Conservation (phyloP, 2,113 vertebrate species). For the Pluvialis apricaria region DNA sequence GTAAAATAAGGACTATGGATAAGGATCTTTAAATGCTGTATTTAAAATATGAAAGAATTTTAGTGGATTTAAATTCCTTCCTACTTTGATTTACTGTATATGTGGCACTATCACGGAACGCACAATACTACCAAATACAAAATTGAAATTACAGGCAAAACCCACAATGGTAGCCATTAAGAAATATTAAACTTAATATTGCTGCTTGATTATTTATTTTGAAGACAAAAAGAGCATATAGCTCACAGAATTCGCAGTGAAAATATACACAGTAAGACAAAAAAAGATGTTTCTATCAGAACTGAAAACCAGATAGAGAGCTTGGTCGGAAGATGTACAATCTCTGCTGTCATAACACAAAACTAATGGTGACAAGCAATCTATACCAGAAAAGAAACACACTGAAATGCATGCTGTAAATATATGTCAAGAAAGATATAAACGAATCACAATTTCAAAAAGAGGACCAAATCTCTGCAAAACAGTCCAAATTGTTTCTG, state of each 20-base stretch:
- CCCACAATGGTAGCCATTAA: neutral
- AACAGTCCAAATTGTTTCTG: slow-evolving; percentile 33
- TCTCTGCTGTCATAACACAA: slow-evolving; percentile 48
- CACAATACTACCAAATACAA: neutral
- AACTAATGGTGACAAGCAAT: slow-evolving; percentile 56
- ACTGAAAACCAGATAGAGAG: neutral
- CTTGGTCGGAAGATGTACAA: slow-evolving; percentile 25
- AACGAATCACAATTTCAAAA: slow-evolving; percentile 5
- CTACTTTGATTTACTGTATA: neutral
- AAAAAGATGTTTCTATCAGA: neutral
- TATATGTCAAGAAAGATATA: slow-evolving; percentile 30
- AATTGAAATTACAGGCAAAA: neutral
- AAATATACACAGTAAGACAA: neutral
- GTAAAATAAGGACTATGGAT: neutral
- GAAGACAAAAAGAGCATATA: neutral
- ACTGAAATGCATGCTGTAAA: slow-evolving; percentile 18
- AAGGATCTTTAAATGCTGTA: neutral
- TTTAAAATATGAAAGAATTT: neutral
- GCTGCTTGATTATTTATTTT: neutral
- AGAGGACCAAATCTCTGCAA: slow-evolving; percentile 25
- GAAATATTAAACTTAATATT: neutral
- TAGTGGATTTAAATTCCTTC: neutral
- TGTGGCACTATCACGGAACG: neutral
- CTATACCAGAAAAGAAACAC: slow-evolving; percentile 5
- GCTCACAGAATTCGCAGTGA: neutral